Conservation (phyloP, 2,113 vertebrate species). For the Petaurus breviceps region DNA sequence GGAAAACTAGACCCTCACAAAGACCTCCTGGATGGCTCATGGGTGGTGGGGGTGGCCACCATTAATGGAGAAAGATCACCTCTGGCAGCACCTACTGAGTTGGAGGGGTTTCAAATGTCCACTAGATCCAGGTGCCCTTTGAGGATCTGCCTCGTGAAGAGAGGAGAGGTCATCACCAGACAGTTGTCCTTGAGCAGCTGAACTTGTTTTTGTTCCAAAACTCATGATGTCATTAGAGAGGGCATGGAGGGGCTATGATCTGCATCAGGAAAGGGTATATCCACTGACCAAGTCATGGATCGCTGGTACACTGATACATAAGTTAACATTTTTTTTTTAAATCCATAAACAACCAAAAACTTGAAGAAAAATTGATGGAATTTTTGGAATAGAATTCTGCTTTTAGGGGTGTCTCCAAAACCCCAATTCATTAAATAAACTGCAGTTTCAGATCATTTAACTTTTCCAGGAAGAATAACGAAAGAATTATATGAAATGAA, state of each 20-base stretch:
- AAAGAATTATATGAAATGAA: not conserved
- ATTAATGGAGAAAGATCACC: not conserved
- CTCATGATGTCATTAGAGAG: not conserved
- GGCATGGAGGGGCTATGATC: not conserved
- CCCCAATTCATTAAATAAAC: conserved; percentile 13
- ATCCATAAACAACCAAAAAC: not conserved
- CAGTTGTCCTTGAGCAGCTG: not conserved
- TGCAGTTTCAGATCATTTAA: not conserved
- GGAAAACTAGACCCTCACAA: not conserved
- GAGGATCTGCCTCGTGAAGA: not conserved
- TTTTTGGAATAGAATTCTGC: too few species aligned
- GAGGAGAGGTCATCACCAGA: not conserved
- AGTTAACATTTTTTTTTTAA: not conserved
- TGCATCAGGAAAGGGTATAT: not conserved
- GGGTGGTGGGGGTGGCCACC: not conserved
- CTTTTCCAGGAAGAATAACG: not conserved
- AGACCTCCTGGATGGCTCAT: not conserved
- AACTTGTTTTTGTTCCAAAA: not conserved
- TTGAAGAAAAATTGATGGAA: not conserved
- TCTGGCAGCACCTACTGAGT: not conserved
- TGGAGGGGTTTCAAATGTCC: not conserved
- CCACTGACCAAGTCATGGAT: not conserved
- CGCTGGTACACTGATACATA: not conserved
- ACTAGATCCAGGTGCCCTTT: not conserved
- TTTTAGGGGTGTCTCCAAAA: not conserved